These are phyloP conservation scores for Danionella dracula DNA, from an alignment of 2,797 vertebrate species.

Conservation along the genomic window DNA sequence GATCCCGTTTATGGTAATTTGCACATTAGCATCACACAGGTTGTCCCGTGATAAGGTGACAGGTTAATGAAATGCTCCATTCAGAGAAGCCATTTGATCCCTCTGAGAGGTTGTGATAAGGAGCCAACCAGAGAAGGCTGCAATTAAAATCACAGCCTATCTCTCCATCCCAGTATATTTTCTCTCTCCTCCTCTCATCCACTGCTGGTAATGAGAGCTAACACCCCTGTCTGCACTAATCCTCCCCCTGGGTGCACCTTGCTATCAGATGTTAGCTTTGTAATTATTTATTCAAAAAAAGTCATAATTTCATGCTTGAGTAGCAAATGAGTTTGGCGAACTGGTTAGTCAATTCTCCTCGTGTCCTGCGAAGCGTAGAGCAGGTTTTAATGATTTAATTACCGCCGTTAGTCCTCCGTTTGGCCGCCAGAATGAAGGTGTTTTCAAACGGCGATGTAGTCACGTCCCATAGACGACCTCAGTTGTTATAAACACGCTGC, in stretches of 20 bases:
- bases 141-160: slow-evolving; percentile 84
- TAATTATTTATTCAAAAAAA: slow-evolving; percentile 90
- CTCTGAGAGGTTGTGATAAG: slow-evolving; percentile 93
- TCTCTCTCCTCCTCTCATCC: slow-evolving; percentile 73
- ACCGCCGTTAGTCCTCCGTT: slow-evolving; percentile 96
- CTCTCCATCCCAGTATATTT: slow-evolving; percentile 75
- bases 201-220: slow-evolving; percentile 90
- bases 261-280: slow-evolving; percentile 89
- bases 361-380: slow-evolving; percentile 68
- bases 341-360: slow-evolving; percentile 75
- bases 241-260: slow-evolving; percentile 81
- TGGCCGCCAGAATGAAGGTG: slow-evolving; percentile 67
- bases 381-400: slow-evolving; percentile 98
- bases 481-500: background rate
- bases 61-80: slow-evolving; percentile 92
- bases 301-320: slow-evolving; percentile 90
- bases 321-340: slow-evolving; percentile 83
- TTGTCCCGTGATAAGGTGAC: slow-evolving; percentile 90
- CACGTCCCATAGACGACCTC: background rate
- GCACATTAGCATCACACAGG: slow-evolving; percentile 89
- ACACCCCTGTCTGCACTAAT: slow-evolving; percentile 82
- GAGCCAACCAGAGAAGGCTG: slow-evolving; percentile 88
- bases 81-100: slow-evolving; percentile 93
- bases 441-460: slow-evolving; percentile 4
- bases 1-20: slow-evolving; percentile 90